phyloP scores from a whole-genome alignment of 1,140 invertebrate genomes.

The Periplaneta americana region DNA sequence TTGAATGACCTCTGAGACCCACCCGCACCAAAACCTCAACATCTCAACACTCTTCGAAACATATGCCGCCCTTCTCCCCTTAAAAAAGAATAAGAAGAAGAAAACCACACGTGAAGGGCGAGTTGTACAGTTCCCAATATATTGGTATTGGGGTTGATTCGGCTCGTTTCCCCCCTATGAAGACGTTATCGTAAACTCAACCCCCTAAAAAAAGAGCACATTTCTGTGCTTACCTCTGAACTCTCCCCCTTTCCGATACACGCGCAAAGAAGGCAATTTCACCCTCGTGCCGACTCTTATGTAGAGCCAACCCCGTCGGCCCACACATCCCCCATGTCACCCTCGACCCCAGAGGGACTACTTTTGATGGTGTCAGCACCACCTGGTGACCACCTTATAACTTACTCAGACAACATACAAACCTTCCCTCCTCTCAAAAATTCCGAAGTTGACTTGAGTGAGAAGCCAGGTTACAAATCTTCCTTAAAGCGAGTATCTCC shows the following conservation, averaged over 20 bases:
- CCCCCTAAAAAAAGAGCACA: neutral
- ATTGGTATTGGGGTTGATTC: neutral
- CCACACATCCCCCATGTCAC: neutral
- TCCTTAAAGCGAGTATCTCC: no score
- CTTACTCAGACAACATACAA: slow-evolving; percentile 2
- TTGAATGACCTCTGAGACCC: neutral
- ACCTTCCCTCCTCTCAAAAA: neutral
- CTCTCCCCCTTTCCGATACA: neutral
- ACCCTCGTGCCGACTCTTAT: neutral
- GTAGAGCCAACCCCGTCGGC: no score
- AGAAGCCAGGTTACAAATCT: neutral
- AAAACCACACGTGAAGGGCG: neutral
- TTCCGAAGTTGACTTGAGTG: neutral
- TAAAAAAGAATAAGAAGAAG: neutral
- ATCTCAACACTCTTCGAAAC: no score
- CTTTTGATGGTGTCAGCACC: neutral
- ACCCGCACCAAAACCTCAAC: neutral
- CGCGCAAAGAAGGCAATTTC: neutral
- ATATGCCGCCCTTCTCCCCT: neutral
- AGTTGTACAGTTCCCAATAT: neutral
- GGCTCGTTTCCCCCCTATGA: neutral
- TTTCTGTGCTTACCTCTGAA: neutral
- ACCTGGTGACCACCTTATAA: slow-evolving; percentile 6
- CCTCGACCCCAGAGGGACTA: neutral
- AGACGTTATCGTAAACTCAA: slow-evolving; percentile 1